Evolutionary conservation across 2,113 vertebrate species (phyloP).

Genomic region (Scartelaos histophorus): DNA sequence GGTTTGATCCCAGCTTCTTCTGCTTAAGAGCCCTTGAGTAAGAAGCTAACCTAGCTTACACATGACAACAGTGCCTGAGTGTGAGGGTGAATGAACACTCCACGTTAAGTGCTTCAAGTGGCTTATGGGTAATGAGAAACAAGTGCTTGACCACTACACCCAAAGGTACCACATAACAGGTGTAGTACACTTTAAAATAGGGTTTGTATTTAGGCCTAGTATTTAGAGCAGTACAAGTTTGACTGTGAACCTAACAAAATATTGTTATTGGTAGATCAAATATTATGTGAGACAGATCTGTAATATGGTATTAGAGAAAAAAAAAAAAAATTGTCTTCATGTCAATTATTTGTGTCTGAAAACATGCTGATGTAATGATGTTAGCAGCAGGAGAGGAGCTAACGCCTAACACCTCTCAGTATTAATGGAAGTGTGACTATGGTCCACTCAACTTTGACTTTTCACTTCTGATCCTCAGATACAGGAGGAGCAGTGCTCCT

Average conservation of each 20-base stretch:
- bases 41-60: background rate
- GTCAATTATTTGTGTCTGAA: background rate
- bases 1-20: background rate
- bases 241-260: too few relatives aligned
- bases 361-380: background rate
- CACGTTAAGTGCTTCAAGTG: background rate
- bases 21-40: background rate
- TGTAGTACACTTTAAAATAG: background rate
- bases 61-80: background rate
- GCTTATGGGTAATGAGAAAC: background rate
- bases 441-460: constrained; percentile 47
- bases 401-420: constrained; percentile 41
- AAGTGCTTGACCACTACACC: background rate
- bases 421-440: constrained; percentile 34
- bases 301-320: too few relatives aligned
- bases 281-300: too few relatives aligned
- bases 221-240: too few relatives aligned
- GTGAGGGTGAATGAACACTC: background rate
- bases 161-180: background rate
- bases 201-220: background rate
- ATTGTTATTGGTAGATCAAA: too few relatives aligned
- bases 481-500: background rate
- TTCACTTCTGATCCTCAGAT: constrained; percentile 13
- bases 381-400: constrained; percentile 38
- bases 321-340: background rate